A percentile compares a stretch with the other conserved stretches of the same genome.
Evolutionary conservation across 2,888 invertebrate genomes (phyloP).

Genomic region (Oscheius sp.): DNA sequence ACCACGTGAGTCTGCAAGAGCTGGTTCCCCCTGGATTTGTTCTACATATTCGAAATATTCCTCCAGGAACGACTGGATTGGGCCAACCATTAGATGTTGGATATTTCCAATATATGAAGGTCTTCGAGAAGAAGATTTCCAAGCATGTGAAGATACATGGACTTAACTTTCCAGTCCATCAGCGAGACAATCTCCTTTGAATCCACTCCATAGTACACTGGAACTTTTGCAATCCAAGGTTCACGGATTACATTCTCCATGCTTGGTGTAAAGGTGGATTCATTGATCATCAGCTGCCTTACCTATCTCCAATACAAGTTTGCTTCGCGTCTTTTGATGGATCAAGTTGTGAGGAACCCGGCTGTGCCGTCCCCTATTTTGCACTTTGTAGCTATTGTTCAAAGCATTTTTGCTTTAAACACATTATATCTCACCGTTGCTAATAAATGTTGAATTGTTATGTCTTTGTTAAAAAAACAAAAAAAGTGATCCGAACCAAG

Average conservation of each 20-base stretch:
- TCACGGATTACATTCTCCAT: not conserved
- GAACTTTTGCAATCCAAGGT: constrained; percentile 10
- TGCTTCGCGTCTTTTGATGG: not conserved
- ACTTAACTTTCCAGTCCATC: not conserved
- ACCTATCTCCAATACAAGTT: not conserved
- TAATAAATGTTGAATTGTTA: no score
- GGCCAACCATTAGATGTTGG: constrained; percentile 36
- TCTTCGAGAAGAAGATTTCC: constrained; percentile 1
- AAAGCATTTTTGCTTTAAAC: not conserved
- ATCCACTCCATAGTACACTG: not conserved
- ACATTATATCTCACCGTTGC: no score
- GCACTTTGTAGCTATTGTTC: not conserved
- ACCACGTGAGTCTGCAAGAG: constrained; percentile 16
- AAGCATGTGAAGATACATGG: not conserved
- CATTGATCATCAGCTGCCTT: not conserved
- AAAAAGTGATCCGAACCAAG: no score
- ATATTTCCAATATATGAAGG: constrained; percentile 25
- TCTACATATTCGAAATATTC: constrained; percentile 20
- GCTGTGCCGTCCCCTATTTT: not conserved
- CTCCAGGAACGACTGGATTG: constrained; percentile 29
- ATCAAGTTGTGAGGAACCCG: not conserved
- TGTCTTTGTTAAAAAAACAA: no score
- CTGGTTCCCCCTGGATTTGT: constrained; percentile 2
- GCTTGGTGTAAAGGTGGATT: not conserved
- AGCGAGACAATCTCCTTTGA: not conserved